These are phyloP conservation scores for Caenorhabditis sp. DNA, from an alignment of 2,888 invertebrate species.

Conservation along the genomic window DNA sequence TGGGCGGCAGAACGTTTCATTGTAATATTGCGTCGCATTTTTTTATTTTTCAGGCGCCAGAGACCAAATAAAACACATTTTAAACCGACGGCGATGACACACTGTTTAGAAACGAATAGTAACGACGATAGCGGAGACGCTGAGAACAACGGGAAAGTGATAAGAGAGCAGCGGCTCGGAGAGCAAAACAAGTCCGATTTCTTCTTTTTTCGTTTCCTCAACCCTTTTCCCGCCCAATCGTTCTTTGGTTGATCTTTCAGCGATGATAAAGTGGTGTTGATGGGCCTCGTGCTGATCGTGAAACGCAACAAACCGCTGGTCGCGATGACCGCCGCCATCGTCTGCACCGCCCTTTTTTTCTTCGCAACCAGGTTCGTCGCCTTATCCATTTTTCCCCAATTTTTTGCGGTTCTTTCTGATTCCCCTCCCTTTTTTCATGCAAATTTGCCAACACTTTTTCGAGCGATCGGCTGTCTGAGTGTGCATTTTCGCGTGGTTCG, in stretches of 20 bases:
- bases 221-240: conserved; percentile 1
- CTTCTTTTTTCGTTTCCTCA: neutral
- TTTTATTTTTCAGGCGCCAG: too few species aligned
- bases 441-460: neutral
- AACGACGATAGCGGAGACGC: conserved; percentile 7
- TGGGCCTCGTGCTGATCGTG: conserved; percentile 38
- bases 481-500: conserved; percentile 31
- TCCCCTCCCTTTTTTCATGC: neutral
- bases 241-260: conserved; percentile 51
- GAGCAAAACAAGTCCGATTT: conserved; percentile 12
- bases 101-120: neutral
- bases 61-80: neutral
- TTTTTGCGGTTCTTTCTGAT: neutral
- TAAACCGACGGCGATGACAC: neutral
- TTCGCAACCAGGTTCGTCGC: conserved; percentile 39
- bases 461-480: too few species aligned
- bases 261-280: conserved; percentile 35
- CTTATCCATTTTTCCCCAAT: neutral
- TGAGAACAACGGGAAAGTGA: conserved; percentile 32
- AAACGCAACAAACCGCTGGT: conserved; percentile 51
- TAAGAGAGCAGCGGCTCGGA: conserved; percentile 7
- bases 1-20: too few species aligned
- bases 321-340: conserved; percentile 45
- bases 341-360: conserved; percentile 23
- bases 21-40: too few species aligned